Percentiles rank a stretch among this genome's conserved stretches.
Conservation (phyloP, 2,113 vertebrate genomes). For the Hassar affinis region DNA sequence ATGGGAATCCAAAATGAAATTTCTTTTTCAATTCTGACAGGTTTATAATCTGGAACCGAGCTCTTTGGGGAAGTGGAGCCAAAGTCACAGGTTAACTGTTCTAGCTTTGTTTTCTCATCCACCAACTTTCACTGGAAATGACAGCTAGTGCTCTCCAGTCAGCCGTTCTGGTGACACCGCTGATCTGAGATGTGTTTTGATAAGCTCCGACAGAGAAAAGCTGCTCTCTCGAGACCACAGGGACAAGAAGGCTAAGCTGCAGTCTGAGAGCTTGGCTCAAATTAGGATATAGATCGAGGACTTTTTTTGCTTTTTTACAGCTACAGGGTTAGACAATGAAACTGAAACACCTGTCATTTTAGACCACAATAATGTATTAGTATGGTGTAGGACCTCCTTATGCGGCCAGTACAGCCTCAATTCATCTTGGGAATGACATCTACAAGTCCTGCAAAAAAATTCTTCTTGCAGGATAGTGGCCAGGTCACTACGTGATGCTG, state of each 20-base stretch:
- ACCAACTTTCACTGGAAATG: background rate
- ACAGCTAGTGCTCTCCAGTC: slow-evolving; percentile 16
- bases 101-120: background rate
- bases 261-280: slow-evolving; percentile 15
- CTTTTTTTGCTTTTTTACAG: background rate
- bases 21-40: background rate
- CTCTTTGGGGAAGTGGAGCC: background rate
- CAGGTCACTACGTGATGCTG: too few species aligned
- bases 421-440: too few species aligned
- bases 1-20: background rate
- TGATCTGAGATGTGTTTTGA: slow-evolving; percentile 25
- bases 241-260: slow-evolving; percentile 12
- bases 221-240: background rate
- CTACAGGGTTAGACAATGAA: too few species aligned
- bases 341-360: too few species aligned
- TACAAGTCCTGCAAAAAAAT: too few species aligned
- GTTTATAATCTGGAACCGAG: background rate
- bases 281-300: background rate
- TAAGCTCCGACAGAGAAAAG: slow-evolving; percentile 18
- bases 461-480: too few species aligned
- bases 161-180: background rate
- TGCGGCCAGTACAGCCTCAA: too few species aligned
- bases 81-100: background rate
- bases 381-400: too few species aligned
- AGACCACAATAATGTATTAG: too few species aligned